Conservation (phyloP, 2,113 vertebrate species). For the Fregetta grallaria region DNA sequence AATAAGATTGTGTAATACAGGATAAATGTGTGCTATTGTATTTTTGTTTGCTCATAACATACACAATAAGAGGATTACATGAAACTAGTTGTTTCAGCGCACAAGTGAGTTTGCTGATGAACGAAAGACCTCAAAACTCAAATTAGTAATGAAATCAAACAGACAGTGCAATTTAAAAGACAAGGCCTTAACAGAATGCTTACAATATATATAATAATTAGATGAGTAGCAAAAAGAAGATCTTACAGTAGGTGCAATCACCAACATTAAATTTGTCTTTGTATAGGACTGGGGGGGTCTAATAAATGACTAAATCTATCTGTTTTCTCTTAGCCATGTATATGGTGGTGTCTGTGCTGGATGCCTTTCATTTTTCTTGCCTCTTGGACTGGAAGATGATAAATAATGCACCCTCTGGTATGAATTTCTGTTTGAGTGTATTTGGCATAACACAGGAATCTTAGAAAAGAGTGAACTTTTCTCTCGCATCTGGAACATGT, state of each 20-base stretch:
- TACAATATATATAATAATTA: neutral
- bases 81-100: neutral
- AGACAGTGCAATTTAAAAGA: neutral
- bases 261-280: neutral
- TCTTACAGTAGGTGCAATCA: neutral
- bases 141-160: neutral
- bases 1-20: neutral
- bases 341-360: neutral
- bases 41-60: neutral
- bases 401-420: neutral
- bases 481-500: conserved; percentile 26
- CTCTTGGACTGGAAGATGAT: neutral
- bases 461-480: conserved; percentile 32
- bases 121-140: neutral
- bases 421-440: neutral
- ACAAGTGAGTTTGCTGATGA: neutral
- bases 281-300: neutral
- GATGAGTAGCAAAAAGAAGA: neutral
- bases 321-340: neutral
- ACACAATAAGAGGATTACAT: neutral
- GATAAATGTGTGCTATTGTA: neutral
- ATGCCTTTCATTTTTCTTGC: conserved; percentile 18
- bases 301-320: neutral
- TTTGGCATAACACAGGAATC: conserved; percentile 16
- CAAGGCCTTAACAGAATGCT: neutral